phyloP scores from a whole-genome alignment of 2,888 invertebrate species.

The Neoscelio sp. region DNA sequence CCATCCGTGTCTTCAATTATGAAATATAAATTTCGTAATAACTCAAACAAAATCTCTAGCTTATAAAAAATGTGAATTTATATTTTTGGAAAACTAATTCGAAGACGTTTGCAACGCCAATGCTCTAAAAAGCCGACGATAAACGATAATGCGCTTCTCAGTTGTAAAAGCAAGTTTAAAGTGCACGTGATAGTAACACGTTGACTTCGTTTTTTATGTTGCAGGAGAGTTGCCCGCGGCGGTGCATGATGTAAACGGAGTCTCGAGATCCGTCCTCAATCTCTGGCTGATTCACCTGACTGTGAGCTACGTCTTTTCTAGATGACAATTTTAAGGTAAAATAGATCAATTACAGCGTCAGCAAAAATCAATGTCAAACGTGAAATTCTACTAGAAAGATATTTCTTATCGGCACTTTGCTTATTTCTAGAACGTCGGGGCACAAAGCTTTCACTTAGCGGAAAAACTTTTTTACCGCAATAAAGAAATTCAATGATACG shows the following conservation, averaged over 20 bases:
- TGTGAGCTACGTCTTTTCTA: constrained; percentile 81
- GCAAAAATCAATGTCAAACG: constrained; percentile 19
- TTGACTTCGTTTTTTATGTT: constrained; percentile 71
- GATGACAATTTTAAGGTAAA: constrained; percentile 82
- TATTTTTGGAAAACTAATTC: constrained; percentile 18
- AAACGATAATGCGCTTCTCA: constrained; percentile 46
- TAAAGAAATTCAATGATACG: neutral
- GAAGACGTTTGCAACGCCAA: constrained; percentile 9
- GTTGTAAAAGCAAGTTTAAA: constrained; percentile 47
- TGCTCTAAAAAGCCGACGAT: constrained; percentile 30
- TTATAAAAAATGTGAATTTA: constrained; percentile 7
- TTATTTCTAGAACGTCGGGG: constrained; percentile 16
- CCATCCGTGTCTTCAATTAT: no score
- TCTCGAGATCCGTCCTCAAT: constrained; percentile 81
- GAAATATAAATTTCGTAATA: no score
- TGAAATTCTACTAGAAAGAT: constrained; percentile 10
- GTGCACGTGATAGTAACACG: constrained; percentile 52
- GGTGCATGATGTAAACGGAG: constrained; percentile 82
- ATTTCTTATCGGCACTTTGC: constrained; percentile 13
- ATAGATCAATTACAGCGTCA: constrained; percentile 14
- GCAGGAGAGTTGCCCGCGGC: constrained; percentile 82
- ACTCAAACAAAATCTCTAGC: no score
- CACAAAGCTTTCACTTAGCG: constrained; percentile 8
- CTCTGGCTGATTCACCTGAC: constrained; percentile 82
- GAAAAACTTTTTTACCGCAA: constrained; percentile 1